These are phyloP conservation scores for Anguilla pacifica DNA, from an alignment of 2,797 vertebrate species.

Conservation along the genomic window DNA sequence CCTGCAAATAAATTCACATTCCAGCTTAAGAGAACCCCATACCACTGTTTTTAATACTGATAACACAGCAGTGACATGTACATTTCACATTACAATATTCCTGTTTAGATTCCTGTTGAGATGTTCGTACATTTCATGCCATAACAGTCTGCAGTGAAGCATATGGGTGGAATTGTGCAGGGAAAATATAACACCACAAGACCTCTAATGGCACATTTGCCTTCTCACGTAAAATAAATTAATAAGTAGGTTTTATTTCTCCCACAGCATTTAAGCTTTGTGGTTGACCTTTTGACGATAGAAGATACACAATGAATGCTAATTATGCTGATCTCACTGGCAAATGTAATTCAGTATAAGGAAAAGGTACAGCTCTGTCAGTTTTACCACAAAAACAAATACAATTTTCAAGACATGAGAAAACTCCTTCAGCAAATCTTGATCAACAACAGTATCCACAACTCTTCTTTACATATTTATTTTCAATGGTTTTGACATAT, in stretches of 20 bases:
- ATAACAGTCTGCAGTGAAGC: background rate
- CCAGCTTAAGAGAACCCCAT: background rate
- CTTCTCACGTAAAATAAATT: constrained; percentile 32
- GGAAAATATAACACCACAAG: background rate
- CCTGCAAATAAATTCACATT: background rate
- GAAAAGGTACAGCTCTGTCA: background rate
- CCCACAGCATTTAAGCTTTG: constrained; percentile 22
- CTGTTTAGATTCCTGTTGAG: background rate
- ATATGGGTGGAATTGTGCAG: background rate
- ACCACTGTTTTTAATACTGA: background rate
- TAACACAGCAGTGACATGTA: background rate
- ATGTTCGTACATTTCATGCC: background rate
- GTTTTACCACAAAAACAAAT: background rate
- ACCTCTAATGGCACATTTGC: constrained; percentile 8
- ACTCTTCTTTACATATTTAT: constrained; percentile 50
- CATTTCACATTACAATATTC: constrained; percentile 11
- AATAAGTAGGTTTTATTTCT: constrained; percentile 23
- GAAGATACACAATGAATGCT: constrained; percentile 19
- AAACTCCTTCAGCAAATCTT: constrained; percentile 26
- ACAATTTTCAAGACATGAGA: constrained; percentile 26
- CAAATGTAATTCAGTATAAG: constrained; percentile 27
- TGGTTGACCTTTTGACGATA: constrained; percentile 34
- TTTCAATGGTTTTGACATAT: constrained; percentile 43
- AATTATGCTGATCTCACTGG: constrained; percentile 28
- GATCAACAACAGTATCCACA: constrained; percentile 43